These are phyloP conservation scores for Anthonomus grandis DNA, from an alignment of 1,140 invertebrate genomes.

Conservation along the genomic window DNA sequence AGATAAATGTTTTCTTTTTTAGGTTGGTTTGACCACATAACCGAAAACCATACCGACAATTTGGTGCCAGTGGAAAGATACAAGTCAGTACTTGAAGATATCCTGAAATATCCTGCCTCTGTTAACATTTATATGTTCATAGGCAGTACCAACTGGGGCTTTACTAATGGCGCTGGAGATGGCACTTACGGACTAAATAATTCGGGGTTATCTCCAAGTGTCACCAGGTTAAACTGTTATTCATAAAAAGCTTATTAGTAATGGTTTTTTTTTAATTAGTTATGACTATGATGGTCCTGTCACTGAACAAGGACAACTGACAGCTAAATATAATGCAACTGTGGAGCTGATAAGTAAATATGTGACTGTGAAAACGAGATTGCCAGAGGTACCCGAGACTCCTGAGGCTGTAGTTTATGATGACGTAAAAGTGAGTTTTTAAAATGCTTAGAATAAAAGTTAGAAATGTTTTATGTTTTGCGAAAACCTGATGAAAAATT, in stretches of 20 bases:
- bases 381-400: conserved; percentile 40
- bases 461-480: not conserved
- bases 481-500: conserved; percentile 11
- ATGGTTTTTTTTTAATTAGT: conserved; percentile 37
- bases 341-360: conserved; percentile 47
- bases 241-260: not conserved
- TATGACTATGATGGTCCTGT: conserved; percentile 58
- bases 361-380: conserved; percentile 44
- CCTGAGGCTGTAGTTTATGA: not conserved
- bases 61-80: conserved; percentile 15
- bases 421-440: conserved; percentile 10
- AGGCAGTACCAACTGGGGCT: conserved; percentile 68
- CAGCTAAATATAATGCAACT: conserved; percentile 48
- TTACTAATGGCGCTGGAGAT: conserved; percentile 61
- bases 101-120: conserved; percentile 49
- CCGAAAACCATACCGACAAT: conserved; percentile 35
- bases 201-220: conserved; percentile 44
- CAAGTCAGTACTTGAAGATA: conserved; percentile 16
- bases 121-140: conserved; percentile 71
- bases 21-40: conserved; percentile 59
- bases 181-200: conserved; percentile 20
- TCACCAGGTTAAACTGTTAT: conserved; percentile 50
- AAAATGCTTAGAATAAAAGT: not conserved
- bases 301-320: conserved; percentile 53
- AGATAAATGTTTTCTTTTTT: not conserved